Evolutionary conservation across 2,888 invertebrate species (phyloP).

Genomic region (Drosophila koepferae): DNA sequence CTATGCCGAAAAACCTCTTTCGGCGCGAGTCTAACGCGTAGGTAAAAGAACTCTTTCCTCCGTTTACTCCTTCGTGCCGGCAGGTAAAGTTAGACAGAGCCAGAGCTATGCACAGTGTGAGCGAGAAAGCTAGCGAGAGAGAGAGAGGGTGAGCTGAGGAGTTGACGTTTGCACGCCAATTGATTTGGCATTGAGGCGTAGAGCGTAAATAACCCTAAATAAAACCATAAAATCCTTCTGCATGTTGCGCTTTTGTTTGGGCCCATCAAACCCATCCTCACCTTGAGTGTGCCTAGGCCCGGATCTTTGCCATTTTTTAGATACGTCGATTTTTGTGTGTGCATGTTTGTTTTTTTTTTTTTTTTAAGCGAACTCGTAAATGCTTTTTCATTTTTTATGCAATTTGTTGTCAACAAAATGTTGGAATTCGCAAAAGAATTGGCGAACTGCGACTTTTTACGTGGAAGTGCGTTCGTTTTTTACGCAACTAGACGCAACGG

Average conservation of each 20-base stretch:
- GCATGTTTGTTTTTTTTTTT: conserved; percentile 28
- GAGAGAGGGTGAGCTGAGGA: conserved; percentile 30
- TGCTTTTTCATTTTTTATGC: conserved; percentile 74
- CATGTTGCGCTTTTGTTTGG: conserved; percentile 69
- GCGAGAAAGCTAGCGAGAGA: not conserved
- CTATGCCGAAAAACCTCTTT: conserved; percentile 71
- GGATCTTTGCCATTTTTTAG: conserved; percentile 17
- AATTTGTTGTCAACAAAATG: conserved; percentile 64
- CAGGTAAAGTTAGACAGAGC: conserved; percentile 35
- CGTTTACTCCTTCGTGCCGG: conserved; percentile 49
- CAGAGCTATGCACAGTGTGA: not conserved
- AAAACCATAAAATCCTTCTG: conserved; percentile 84
- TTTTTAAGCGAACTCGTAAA: conserved; percentile 70
- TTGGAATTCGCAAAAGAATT: conserved; percentile 7
- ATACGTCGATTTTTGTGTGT: not conserved
- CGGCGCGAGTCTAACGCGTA: conserved; percentile 68
- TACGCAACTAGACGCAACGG: conserved; percentile 71
- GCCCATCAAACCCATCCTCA: conserved; percentile 57
- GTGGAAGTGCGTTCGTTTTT: conserved; percentile 68
- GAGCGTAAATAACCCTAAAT: conserved; percentile 82
- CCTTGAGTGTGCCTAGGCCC: conserved; percentile 49
- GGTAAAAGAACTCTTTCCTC: conserved; percentile 71
- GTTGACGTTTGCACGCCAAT: conserved; percentile 77
- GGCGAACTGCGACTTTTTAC: conserved; percentile 28
- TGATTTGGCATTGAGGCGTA: conserved; percentile 74